Conservation (phyloP, 2,797 vertebrate genomes). For the Onychomys arenicola region DNA sequence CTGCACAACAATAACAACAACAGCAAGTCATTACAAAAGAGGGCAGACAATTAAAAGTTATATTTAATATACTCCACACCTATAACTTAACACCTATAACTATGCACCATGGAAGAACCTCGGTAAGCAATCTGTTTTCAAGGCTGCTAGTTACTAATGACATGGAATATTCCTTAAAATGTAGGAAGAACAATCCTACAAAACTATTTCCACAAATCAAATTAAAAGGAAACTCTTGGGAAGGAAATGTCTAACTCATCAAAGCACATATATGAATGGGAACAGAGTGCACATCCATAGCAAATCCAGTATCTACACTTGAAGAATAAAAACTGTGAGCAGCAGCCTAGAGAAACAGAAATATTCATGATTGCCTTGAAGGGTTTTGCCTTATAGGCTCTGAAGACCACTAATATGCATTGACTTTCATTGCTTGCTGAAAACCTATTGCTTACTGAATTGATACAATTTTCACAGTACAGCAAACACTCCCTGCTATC, state of each 20-base stretch:
- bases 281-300: not conserved
- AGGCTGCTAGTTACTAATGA: not conserved
- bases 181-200: not conserved
- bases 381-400: not conserved
- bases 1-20: not conserved
- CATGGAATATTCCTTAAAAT: conserved; percentile 34
- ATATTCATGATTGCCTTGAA: not conserved
- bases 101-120: not conserved
- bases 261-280: not conserved
- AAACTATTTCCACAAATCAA: not conserved
- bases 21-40: not conserved
- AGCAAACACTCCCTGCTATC: conserved; percentile 81
- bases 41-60: conserved; percentile 41
- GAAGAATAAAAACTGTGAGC: not conserved
- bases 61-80: not conserved
- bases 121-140: not conserved
- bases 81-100: not conserved
- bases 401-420: not conserved
- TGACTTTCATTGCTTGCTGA: conserved; percentile 24
- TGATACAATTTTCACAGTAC: conserved; percentile 80
- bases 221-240: not conserved
- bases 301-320: not conserved
- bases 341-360: not conserved
- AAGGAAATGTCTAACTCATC: not conserved
- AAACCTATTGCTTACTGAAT: conserved; percentile 81